A percentile compares a stretch with the other conserved stretches of the same genome.
These are phyloP conservation scores for Melanotaenia trifasciata DNA, from an alignment of 2,797 vertebrate genomes.

Conservation along the genomic window DNA sequence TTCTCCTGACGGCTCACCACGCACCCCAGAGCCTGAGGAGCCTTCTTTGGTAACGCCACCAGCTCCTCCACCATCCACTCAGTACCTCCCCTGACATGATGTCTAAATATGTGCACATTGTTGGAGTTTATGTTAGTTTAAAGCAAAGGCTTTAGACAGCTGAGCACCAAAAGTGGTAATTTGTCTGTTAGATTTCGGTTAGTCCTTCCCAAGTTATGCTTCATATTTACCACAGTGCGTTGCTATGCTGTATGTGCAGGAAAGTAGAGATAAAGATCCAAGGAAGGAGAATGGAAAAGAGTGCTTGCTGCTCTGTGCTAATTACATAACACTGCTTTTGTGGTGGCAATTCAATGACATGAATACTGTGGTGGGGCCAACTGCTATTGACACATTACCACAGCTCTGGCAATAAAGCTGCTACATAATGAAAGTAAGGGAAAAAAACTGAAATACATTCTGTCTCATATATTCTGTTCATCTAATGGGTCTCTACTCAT, in stretches of 20 bases:
- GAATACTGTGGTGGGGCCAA: constrained; percentile 44
- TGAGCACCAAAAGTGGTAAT: constrained; percentile 20
- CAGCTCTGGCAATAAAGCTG: constrained; percentile 52
- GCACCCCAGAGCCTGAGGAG: constrained; percentile 95
- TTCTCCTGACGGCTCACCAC: constrained; percentile 92
- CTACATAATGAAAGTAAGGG: constrained; percentile 42
- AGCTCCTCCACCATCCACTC: constrained; percentile 38
- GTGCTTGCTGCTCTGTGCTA: constrained; percentile 59
- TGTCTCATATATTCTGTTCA: constrained; percentile 23
- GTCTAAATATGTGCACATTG: constrained; percentile 58
- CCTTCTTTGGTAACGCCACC: constrained; percentile 95
- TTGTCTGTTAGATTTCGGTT: constrained; percentile 43
- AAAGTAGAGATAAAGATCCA: constrained; percentile 47
- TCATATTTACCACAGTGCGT: constrained; percentile 52
- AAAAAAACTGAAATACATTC: constrained; percentile 45
- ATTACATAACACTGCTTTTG: constrained; percentile 68
- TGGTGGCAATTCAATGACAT: constrained; percentile 58
- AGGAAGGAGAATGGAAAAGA: constrained; percentile 51
- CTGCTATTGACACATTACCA: constrained; percentile 54
- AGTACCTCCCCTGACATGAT: constrained; percentile 50
- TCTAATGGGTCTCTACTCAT: constrained; percentile 48
- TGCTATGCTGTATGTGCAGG: constrained; percentile 24
- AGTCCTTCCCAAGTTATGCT: constrained; percentile 11
- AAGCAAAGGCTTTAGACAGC: constrained; percentile 43
- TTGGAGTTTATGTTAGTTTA: constrained; percentile 14